A percentile compares a stretch with the other conserved stretches of the same genome.
Conservation (phyloP, 1,140 invertebrate species). For the Ceratoteleas bidentatus region DNA sequence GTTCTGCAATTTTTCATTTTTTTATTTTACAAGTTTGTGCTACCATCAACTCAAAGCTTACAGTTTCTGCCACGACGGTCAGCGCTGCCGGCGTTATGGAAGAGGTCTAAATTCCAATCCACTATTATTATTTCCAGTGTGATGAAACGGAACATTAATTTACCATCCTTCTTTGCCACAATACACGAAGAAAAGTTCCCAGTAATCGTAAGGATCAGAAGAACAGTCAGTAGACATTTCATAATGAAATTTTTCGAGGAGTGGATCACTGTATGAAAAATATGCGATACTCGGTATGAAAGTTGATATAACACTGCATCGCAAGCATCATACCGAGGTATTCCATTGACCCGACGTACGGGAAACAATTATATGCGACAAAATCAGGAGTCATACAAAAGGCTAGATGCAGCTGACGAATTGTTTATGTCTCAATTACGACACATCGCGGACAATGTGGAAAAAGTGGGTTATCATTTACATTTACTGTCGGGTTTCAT, state of each 20-base stretch:
- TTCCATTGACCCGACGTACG: slow-evolving; percentile 31
- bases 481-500: slow-evolving; percentile 3
- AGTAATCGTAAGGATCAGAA: background rate
- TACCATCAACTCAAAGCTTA: no score
- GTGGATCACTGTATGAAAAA: no score
- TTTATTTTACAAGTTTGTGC: no score
- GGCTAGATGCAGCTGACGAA: slow-evolving; percentile 11
- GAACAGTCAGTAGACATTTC: background rate
- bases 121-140: no score
- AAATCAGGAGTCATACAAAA: slow-evolving; percentile 45
- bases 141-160: slow-evolving; percentile 2
- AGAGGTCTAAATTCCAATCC: no score
- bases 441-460: slow-evolving; percentile 5
- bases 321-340: background rate
- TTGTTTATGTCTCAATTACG: slow-evolving; percentile 34
- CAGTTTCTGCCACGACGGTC: no score
- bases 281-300: slow-evolving; percentile 4
- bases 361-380: slow-evolving; percentile 58
- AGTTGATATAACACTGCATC: slow-evolving; percentile 29
- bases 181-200: slow-evolving; percentile 8
- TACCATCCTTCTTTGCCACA: slow-evolving; percentile 29
- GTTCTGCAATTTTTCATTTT: no score
- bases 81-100: no score
- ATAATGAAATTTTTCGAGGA: no score
- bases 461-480: slow-evolving; percentile 39